Conservation (phyloP, 2,888 invertebrate genomes). For the Iphiclides podalirius region DNA sequence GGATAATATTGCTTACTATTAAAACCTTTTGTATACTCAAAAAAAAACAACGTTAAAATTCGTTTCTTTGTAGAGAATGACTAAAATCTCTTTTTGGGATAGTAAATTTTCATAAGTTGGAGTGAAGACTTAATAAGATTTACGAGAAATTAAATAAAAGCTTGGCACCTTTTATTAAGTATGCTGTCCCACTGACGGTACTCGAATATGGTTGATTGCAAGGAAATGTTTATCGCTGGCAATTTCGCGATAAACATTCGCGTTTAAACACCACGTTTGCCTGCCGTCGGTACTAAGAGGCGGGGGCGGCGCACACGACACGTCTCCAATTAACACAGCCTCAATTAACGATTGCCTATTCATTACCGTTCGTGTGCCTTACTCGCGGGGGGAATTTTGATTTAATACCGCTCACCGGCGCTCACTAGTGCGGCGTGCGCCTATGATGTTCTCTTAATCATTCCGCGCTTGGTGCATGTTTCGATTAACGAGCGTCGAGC, state of each 20-base stretch:
- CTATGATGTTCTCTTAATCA: constrained; percentile 22
- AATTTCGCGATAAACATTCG: neutral
- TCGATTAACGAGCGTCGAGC: constrained; percentile 9
- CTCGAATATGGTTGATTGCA: too few species aligned
- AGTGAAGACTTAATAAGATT: too few species aligned
- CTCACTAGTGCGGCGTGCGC: neutral
- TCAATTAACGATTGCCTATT: constrained; percentile 55
- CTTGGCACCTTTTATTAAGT: too few species aligned
- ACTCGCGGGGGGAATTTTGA: constrained; percentile 19
- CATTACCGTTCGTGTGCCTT: constrained; percentile 29
- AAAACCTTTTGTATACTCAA: too few species aligned
- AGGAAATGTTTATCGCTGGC: too few species aligned
- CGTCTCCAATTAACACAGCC: constrained; percentile 66
- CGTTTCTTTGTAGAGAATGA: too few species aligned
- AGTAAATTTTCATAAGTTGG: too few species aligned
- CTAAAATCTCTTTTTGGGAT: too few species aligned
- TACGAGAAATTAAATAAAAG: too few species aligned
- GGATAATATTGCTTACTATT: too few species aligned
- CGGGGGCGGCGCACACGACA: constrained; percentile 67
- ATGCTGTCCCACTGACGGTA: too few species aligned
- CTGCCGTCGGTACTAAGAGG: constrained; percentile 36
- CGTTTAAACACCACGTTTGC: constrained; percentile 13
- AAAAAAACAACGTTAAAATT: too few species aligned
- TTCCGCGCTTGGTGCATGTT: constrained; percentile 9
- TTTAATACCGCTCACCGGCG: constrained; percentile 2